These are phyloP conservation scores for Danaus plexippus DNA, from an alignment of 1,140 invertebrate species.

Conservation along the genomic window DNA sequence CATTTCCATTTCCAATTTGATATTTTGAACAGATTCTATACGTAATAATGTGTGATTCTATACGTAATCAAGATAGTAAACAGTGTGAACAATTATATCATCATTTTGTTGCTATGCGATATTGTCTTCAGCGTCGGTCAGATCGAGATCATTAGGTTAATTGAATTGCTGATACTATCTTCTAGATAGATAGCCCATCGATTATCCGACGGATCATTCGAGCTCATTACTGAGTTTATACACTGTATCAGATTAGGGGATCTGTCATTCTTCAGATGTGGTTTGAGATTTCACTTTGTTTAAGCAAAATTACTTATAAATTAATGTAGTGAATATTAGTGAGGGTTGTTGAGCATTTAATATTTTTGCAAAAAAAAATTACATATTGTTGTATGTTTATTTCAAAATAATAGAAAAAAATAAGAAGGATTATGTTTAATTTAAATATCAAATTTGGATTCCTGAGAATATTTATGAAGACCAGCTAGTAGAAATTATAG, in stretches of 20 bases:
- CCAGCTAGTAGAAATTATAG: too few relatives aligned
- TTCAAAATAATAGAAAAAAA: constrained; percentile 3
- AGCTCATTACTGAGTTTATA: constrained; percentile 30
- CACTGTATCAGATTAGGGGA: constrained; percentile 20
- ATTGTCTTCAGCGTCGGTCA: neutral
- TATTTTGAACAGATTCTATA: too few relatives aligned
- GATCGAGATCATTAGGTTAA: constrained; percentile 45
- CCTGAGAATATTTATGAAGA: too few relatives aligned
- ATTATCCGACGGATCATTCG: constrained; percentile 45
- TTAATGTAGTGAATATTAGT: too few relatives aligned
- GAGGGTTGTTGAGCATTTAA: constrained; percentile 1
- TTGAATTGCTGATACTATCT: constrained; percentile 49
- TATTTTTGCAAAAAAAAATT: neutral
- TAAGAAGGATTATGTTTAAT: neutral
- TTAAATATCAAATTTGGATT: too few relatives aligned
- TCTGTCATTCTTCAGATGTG: constrained; percentile 9
- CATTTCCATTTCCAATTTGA: too few relatives aligned
- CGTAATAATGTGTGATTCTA: too few relatives aligned
- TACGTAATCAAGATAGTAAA: too few relatives aligned
- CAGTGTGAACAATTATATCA: too few relatives aligned
- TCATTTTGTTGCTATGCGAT: too few relatives aligned
- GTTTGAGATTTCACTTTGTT: too few relatives aligned
- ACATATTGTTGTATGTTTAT: neutral
- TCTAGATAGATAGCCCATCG: constrained; percentile 38
- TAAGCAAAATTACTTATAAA: too few relatives aligned